phyloP scores from a whole-genome alignment of 1,140 invertebrate species.

The Drosophila cardini region DNA sequence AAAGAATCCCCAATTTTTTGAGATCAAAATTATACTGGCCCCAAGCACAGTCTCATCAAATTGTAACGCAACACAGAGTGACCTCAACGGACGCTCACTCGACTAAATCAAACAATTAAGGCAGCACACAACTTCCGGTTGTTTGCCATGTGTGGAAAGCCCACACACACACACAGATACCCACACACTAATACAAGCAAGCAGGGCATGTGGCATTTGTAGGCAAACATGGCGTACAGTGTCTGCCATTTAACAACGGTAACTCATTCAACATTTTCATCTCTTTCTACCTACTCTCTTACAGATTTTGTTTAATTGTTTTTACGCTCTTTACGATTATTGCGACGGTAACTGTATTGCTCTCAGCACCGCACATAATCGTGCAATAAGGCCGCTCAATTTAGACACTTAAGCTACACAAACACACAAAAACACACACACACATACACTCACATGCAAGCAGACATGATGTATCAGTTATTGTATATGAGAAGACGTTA shows the following conservation, averaged over 20 bases:
- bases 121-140: slow-evolving; percentile 69
- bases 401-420: slow-evolving; percentile 70
- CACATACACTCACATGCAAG: slow-evolving; percentile 19
- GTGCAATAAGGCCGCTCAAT: slow-evolving; percentile 90
- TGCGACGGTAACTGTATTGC: slow-evolving; percentile 96
- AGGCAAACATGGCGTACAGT: slow-evolving; percentile 52
- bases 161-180: slow-evolving; percentile 18
- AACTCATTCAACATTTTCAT: slow-evolving; percentile 8
- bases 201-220: slow-evolving; percentile 60
- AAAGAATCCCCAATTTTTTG: no score
- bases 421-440: slow-evolving; percentile 23
- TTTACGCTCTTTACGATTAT: slow-evolving; percentile 98
- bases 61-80: slow-evolving; percentile 36
- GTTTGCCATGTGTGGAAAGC: slow-evolving; percentile 28
- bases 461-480: slow-evolving; percentile 25
- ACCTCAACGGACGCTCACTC: slow-evolving; percentile 12
- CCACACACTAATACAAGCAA: slow-evolving; percentile 11
- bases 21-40: no score
- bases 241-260: slow-evolving; percentile 45
- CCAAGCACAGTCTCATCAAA: slow-evolving; percentile 15
- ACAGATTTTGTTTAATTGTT: slow-evolving; percentile 97
- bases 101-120: slow-evolving; percentile 73
- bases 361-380: slow-evolving; percentile 97
- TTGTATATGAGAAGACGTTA: slow-evolving; percentile 43
- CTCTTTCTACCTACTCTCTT: slow-evolving; percentile 61